Percentiles rank a stretch among this genome's conserved stretches.
phyloP scores from a whole-genome alignment of 2,888 invertebrate genomes.

The Rugalucina vietnamica region DNA sequence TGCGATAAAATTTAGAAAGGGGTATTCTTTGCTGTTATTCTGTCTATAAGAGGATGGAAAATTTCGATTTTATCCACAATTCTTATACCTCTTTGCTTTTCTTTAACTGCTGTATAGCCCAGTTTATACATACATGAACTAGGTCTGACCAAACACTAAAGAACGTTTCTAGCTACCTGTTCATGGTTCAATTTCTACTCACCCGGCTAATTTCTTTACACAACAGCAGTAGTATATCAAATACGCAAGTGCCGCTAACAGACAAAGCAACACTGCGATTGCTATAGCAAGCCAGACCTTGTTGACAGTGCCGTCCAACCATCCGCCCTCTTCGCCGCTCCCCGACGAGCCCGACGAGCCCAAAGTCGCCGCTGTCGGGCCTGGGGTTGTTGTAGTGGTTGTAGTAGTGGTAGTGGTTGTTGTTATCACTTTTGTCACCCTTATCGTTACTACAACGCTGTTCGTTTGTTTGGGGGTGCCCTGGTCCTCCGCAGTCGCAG shows the following conservation, averaged over 20 bases:
- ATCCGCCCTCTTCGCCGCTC: constrained; percentile 27
- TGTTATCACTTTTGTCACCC: neutral
- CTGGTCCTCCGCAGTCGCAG: constrained; percentile 45
- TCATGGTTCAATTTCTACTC: no score
- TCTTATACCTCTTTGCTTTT: no score
- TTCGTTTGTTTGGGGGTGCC: constrained; percentile 34
- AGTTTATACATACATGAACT: no score
- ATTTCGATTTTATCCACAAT: no score
- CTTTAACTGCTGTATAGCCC: no score
- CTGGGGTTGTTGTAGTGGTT: neutral
- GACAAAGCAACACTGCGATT: neutral
- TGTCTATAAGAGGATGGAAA: no score
- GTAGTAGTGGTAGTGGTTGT: constrained; percentile 25
- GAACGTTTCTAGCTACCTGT: no score
- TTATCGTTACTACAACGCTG: constrained; percentile 22
- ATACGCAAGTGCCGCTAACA: neutral
- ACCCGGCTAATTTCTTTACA: neutral
- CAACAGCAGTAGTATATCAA: neutral
- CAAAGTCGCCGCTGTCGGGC: neutral
- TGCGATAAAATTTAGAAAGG: no score
- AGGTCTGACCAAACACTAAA: no score
- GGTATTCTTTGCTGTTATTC: no score
- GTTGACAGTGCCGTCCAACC: neutral
- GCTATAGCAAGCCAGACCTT: constrained; percentile 3
- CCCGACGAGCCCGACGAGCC: constrained; percentile 1